Percentiles rank a stretch among this genome's conserved stretches.
Conservation (phyloP, 1,140 invertebrate species). For the Aphelenchoides besseyi region DNA sequence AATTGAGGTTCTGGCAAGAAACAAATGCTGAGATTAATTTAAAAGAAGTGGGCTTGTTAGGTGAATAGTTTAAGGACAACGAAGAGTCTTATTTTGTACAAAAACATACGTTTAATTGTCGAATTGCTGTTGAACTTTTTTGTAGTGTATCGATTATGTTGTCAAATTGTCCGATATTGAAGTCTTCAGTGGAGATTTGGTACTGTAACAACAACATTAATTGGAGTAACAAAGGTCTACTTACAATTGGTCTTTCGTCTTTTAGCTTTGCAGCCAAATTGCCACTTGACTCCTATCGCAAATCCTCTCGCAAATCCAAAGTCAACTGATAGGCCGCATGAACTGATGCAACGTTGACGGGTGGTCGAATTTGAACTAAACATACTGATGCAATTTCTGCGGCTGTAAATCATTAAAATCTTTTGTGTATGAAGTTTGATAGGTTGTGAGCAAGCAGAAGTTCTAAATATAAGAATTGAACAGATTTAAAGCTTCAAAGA, state of each 20-base stretch:
- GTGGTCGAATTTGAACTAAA: constrained; percentile 9
- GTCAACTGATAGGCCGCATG: constrained; percentile 1
- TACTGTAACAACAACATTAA: not conserved
- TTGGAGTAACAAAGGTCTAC: not conserved
- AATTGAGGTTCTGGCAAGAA: no score
- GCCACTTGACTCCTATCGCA: not conserved
- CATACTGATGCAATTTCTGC: not conserved
- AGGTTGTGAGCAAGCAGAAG: not conserved
- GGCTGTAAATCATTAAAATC: not conserved
- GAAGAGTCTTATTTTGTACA: no score
- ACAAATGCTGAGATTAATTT: not conserved
- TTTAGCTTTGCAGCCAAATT: not conserved
- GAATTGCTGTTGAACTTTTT: not conserved
- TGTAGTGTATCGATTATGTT: not conserved
- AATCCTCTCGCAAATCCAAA: constrained; percentile 3
- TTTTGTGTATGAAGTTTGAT: not conserved
- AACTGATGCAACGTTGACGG: constrained; percentile 4
- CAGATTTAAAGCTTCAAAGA: no score
- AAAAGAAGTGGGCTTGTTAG: no score
- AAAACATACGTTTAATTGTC: not conserved
- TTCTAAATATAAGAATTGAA: not conserved
- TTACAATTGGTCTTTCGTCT: not conserved
- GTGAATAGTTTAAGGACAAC: not conserved
- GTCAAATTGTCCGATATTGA: not conserved
- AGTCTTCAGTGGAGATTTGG: not conserved